phyloP scores from a whole-genome alignment of 2,113 vertebrate species.

The Abramis brama region DNA sequence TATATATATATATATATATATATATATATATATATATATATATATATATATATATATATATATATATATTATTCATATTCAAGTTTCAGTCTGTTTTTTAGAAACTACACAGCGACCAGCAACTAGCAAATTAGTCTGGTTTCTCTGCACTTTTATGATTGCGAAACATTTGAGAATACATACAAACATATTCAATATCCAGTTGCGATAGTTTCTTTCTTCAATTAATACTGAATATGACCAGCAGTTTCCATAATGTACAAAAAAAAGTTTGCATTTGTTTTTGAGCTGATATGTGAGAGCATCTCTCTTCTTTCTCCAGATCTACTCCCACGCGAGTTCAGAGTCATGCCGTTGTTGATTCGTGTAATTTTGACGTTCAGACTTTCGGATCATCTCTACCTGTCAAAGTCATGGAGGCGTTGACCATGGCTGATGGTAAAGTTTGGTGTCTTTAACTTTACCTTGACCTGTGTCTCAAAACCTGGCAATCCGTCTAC shows the following conservation, averaged over 20 bases:
- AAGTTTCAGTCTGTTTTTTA: no score
- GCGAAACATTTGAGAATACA: no score
- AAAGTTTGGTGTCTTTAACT: conserved; percentile 26
- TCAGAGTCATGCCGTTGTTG: conserved; percentile 79
- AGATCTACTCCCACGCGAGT: conserved; percentile 86
- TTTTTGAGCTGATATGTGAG: background rate
- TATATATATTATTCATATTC: no score
- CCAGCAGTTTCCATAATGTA: background rate
- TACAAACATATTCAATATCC: no score
- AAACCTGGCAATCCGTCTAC: background rate
- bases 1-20: no score
- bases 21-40: no score
- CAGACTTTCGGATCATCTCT: conserved; percentile 90
- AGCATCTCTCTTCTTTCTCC: background rate
- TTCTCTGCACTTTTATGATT: no score
- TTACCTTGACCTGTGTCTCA: background rate
- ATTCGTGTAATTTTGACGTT: conserved; percentile 87
- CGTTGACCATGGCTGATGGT: conserved; percentile 86
- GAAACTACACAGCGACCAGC: no score
- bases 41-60: no score
- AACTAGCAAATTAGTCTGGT: no score
- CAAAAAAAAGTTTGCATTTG: background rate
- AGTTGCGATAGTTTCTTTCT: no score
- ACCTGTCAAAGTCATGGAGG: conserved; percentile 96
- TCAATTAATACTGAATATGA: background rate